Evolutionary conservation across 2,888 invertebrate genomes (phyloP), one percentile per base, ranked within the genome.

Genomic region (Panzeria rudis): DNA sequence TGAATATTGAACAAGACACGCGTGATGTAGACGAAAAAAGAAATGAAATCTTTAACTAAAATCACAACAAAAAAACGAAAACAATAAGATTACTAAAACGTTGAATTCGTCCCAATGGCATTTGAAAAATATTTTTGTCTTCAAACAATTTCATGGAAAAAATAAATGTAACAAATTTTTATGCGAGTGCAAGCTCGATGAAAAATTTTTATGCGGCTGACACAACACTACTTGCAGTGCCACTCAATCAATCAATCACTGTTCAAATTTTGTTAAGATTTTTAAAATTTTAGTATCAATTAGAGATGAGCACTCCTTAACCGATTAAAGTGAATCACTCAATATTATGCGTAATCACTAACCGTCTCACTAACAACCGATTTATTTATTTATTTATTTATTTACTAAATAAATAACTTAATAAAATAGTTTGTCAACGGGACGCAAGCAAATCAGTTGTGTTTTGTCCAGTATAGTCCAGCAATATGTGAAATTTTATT

Each of bases 201-300:
- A 62, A 73, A 56, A 72, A 32, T 77, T 29, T 41, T 23, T 66
- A 41, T 61, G 5, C 64, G 56, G 38, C 29, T 41, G 59, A 11
- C 62, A 71, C 56, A 47, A 3, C 35, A 76, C 69, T 47, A 66
- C 64, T 71, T 76, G 50, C 50, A 71, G 38, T 77, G 76, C n/a
- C 64, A 76, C 64, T 82, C 82, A 76, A 76, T 78, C 78, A 78
- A 47, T 78, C 73, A 78, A 69, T 75, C 72, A 73, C 44, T 72
- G 69, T 61, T 52, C 2, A 35, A 47, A 47, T 38, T 50, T 50
- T 35, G 8, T 23, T 35, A 29, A 54, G 7, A 52, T 17, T 52
- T 17, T 44, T 44, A 4, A 17, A 50, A 7, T 69, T 71, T 56
- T 25, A 41, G 25, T 4, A 32, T 2, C 29, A 15, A 56, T 56